Base-by-base conservation (phyloP, 2,113 vertebrate species). In the Hippocampus comes region DNA sequence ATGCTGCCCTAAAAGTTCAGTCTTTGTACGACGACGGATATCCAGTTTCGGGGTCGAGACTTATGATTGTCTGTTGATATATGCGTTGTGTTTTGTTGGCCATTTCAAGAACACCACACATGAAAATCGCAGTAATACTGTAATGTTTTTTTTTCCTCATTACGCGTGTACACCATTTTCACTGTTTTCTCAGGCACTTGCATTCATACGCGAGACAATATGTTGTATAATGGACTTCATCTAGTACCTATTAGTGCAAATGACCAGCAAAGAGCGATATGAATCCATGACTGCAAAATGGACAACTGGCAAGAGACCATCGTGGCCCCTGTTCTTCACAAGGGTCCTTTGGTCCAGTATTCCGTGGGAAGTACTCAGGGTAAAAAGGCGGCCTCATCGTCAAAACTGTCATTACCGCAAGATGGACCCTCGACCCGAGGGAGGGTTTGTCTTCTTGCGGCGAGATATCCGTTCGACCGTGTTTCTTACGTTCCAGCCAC, bases 181-280 rank as follows among this genome's bases (percentile, higher is more conserved):
- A 23, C 12, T 59, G 23, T 59, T 59, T 57, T 25, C 56, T 59
- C 23, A 30, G 56, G 56, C 23, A 59, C 74, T 79, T 72, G 84
- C 77, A 82, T 71, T 82, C 74, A 77, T 83, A 86, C 78, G 81
- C 78, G 74, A 68, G 51, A 68, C 78, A 74, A 87, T 82, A 81
- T 78, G 84, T 86, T 72, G 83, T 71, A 85, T 84, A 77, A 85
- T 75, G 46, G 25, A 66, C 79, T 77, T 91, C 65, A 79, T 85
- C 80, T 79, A 75, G 84, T 84, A 46, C 38, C 41, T 17, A n/a
- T 80, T 91, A 91, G 90, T 93, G 92, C 91, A 93, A 93, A 90
- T 88, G 79, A 88, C 77, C 89, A 88, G 84, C 88, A 80, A 92
- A 90, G 86, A 85, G 42, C 80, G 84, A 77, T 63, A 86, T 76